Evolutionary conservation across 1,140 invertebrate species (phyloP).

Genomic region (Whitmania pigra): DNA sequence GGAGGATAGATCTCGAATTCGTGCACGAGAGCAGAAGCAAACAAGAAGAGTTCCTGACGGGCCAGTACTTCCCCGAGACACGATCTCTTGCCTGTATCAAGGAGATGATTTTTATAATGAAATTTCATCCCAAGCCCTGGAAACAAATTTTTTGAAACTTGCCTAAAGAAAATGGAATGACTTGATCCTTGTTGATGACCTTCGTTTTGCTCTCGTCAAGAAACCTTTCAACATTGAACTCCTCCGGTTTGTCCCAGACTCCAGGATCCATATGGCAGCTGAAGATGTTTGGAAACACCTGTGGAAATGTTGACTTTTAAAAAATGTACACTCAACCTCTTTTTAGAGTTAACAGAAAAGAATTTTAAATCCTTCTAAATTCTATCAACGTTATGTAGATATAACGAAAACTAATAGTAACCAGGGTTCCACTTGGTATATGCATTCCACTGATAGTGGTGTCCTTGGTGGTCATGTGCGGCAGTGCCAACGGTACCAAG

Average conservation of each 20-base stretch:
- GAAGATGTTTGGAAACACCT: conserved; percentile 52
- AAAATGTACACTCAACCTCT: too few species aligned
- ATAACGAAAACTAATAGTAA: conserved; percentile 28
- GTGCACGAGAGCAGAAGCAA: conserved; percentile 1
- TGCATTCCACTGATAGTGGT: conserved; percentile 33
- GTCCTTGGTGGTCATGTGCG: conserved; percentile 30
- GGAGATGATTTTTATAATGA: neutral
- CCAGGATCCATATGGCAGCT: conserved; percentile 32
- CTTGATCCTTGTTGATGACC: neutral
- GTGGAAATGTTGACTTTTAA: neutral
- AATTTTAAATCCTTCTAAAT: too few species aligned
- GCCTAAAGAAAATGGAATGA: conserved; percentile 18
- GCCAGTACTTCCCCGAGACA: conserved; percentile 11
- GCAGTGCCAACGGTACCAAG: conserved; percentile 37
- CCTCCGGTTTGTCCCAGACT: conserved; percentile 53
- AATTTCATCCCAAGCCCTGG: too few species aligned
- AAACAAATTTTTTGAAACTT: neutral
- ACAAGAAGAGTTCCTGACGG: neutral
- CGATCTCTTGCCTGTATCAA: neutral
- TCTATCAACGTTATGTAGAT: too few species aligned
- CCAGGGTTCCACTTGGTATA: conserved; percentile 35
- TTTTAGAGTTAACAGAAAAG: too few species aligned
- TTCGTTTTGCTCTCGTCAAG: conserved; percentile 27
- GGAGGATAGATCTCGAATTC: conserved; percentile 3
- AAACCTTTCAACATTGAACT: conserved; percentile 55